Base-by-base conservation (phyloP, 2,113 vertebrate genomes). In the Phocoena sinus region DNA sequence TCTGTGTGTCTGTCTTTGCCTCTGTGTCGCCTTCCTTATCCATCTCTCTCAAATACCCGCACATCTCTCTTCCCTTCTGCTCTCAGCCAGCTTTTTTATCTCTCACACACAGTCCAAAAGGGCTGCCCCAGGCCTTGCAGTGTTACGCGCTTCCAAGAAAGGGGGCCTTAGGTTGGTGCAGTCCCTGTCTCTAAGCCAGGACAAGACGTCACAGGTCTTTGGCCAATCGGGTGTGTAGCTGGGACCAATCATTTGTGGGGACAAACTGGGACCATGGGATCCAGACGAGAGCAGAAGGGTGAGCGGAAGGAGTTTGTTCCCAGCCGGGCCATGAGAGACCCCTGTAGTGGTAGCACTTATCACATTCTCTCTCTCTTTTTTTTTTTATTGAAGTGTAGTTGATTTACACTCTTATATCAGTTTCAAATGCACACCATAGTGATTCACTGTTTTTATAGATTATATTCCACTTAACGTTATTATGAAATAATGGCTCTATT, bases 311-410 rank as follows among this genome's bases (percentile, higher is more conserved):
- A n/a, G 8, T 11, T 17, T n/a, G 63, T 9, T 36, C 60, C 9
- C 2, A 1, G 13, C 58, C 8, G 6, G 91, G n/a, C 56, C 7
- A 0, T 0, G 89, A 36, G 56, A 63, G 56, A 3, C 21, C 62
- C 13, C n/a, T 25, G 60, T 2, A 6, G 47, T 2, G 33, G 25
- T 0, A 4, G 23, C 33, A 6, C 10, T 10, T 3, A 3, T 11
- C 67, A 63, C 25, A 4, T 31, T 18, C 41, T 73, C 41, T 73
- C 23, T 28, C 1, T 47, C 7, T 12, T 8, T 4, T 33, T 20
- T 15, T 12, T 13, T n/a, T 7, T 7, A 21, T 13, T n/a, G 31
- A 77, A 53, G 31, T 77, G 20, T 3, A 53, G 47, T n/a, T 53
- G 31, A 7, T 7, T 47, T 53, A 21, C 18, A 33, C 6, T 53